phyloP scores from a whole-genome alignment of 2,113 vertebrate genomes.

The Excalfactoria chinensis region DNA sequence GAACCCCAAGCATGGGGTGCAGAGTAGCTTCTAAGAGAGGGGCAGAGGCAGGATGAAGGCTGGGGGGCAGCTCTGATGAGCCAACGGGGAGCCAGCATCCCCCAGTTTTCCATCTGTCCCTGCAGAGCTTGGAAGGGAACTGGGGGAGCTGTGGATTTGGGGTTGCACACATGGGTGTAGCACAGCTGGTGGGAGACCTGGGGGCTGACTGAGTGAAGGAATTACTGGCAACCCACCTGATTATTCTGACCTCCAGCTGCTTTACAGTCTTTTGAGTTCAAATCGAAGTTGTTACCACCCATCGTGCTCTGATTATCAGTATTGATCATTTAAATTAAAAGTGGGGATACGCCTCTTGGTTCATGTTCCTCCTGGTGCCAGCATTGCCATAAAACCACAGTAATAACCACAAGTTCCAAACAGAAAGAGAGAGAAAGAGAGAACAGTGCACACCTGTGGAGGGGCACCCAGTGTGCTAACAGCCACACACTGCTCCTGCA shows the following conservation, averaged over 20 bases:
- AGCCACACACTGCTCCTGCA: accelerated
- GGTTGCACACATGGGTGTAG: background rate
- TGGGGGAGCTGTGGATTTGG: background rate
- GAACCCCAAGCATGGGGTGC: background rate
- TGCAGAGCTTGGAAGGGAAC: background rate
- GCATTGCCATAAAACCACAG: background rate
- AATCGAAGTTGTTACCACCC: too few species aligned
- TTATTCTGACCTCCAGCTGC: background rate
- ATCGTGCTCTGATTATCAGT: background rate
- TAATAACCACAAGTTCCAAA: background rate
- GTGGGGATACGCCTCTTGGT: background rate
- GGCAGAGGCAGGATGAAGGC: background rate
- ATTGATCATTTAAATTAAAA: background rate
- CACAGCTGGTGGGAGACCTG: background rate
- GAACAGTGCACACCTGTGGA: background rate
- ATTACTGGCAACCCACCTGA: background rate
- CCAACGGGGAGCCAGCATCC: background rate
- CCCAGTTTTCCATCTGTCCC: background rate
- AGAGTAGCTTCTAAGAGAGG: background rate
- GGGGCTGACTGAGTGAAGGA: background rate
- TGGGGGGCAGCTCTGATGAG: background rate
- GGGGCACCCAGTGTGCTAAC: accelerated
- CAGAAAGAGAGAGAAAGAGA: background rate
- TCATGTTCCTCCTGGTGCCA: background rate
- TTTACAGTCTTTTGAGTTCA: background rate